Percentiles rank a stretch among this genome's conserved stretches.
These are phyloP conservation scores for Leucopsar rothschildi DNA, from an alignment of 2,113 vertebrate genomes.

Conservation along the genomic window DNA sequence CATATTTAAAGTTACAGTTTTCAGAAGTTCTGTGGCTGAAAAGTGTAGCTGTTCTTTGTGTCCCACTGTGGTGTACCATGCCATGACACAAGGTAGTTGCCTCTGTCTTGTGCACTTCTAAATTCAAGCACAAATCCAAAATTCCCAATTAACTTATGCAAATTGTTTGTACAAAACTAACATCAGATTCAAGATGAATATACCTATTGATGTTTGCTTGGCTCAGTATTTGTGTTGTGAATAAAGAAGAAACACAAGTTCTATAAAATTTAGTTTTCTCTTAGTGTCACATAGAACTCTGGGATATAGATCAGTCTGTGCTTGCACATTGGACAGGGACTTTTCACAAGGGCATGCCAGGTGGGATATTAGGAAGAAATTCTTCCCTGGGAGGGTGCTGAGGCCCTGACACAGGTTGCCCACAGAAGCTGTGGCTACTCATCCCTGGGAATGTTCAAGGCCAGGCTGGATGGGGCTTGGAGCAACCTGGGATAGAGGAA, in stretches of 20 bases:
- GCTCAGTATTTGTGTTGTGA: background rate
- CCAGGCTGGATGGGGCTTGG: background rate
- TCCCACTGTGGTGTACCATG: too few species aligned
- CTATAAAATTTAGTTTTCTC: background rate
- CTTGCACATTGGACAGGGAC: background rate
- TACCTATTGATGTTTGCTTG: background rate
- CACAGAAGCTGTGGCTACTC: background rate
- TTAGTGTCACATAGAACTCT: background rate
- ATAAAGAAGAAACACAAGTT: background rate
- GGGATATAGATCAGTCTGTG: background rate
- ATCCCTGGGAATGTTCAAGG: background rate
- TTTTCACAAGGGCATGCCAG: background rate
- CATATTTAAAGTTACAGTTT: background rate
- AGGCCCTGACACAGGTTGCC: background rate
- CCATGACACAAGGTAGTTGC: background rate
- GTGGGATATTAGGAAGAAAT: background rate
- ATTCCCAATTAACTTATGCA: background rate
- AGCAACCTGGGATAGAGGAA: accelerated
- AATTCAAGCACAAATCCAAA: background rate
- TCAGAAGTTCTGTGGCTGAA: background rate
- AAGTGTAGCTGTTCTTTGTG: background rate
- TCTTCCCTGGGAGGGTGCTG: background rate
- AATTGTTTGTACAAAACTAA: background rate
- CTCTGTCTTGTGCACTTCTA: background rate
- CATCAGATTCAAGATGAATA: background rate